A percentile compares a stretch with the other conserved stretches of the same genome.
Conservation (phyloP, 2,888 invertebrate genomes). For the Dolomedes plantarius region DNA sequence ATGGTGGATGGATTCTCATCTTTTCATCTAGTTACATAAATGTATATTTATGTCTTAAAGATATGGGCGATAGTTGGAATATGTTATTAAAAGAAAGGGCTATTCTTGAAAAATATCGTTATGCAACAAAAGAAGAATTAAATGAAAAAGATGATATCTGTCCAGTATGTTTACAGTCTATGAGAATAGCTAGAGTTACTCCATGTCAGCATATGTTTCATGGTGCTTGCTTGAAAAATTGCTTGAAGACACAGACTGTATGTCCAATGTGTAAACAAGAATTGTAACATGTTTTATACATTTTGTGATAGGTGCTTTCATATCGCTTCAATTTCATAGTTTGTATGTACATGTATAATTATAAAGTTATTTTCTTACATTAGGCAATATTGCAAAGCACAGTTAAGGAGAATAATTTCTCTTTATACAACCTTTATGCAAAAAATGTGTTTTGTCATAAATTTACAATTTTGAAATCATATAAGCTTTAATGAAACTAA, state of each 20-base stretch:
- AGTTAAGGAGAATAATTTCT: too few relatives aligned
- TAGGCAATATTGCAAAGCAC: too few relatives aligned
- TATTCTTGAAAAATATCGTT: slow-evolving; percentile 78
- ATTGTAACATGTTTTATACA: slow-evolving; percentile 20
- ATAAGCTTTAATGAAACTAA: too few relatives aligned
- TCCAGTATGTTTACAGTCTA: slow-evolving; percentile 84
- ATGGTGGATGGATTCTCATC: slow-evolving; percentile 70
- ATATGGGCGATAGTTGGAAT: slow-evolving; percentile 75
- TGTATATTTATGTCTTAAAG: slow-evolving; percentile 68
- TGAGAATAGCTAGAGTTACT: slow-evolving; percentile 85
- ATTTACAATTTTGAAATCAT: too few relatives aligned
- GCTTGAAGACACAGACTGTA: slow-evolving; percentile 81
- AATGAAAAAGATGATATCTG: slow-evolving; percentile 85
- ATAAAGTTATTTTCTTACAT: too few relatives aligned
- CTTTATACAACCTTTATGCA: too few relatives aligned
- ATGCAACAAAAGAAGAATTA: slow-evolving; percentile 83
- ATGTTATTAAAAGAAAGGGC: slow-evolving; percentile 81
- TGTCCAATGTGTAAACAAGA: slow-evolving; percentile 84
- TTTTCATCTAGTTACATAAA: slow-evolving; percentile 70
- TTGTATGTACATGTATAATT: too few relatives aligned
- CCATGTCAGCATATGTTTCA: slow-evolving; percentile 89
- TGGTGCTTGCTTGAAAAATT: slow-evolving; percentile 85
- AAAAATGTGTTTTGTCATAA: too few relatives aligned
- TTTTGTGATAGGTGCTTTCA: neutral
- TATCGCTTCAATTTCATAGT: neutral